Evolutionary conservation across 2,888 invertebrate species (phyloP).

Genomic region (Leuctra nigra): DNA sequence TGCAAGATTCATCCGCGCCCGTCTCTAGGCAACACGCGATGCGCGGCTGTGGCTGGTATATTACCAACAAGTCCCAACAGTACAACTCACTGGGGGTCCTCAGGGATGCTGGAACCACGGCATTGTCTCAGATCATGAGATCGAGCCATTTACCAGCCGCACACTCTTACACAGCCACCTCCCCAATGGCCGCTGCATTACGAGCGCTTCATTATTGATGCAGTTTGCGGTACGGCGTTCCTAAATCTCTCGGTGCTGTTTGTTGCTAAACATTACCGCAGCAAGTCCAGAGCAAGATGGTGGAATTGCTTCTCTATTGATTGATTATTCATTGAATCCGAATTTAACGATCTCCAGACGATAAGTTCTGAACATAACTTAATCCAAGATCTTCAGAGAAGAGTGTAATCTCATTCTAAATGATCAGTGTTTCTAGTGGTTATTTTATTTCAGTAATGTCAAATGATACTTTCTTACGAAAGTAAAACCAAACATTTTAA

Average conservation of each 20-base stretch:
- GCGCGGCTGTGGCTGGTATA: background rate
- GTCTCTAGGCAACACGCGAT: too few species aligned
- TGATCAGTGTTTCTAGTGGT: too few species aligned
- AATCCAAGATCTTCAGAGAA: too few species aligned
- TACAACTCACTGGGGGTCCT: constrained; percentile 1
- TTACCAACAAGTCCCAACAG: constrained; percentile 1
- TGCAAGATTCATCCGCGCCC: too few species aligned
- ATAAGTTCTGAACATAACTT: too few species aligned
- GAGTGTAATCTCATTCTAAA: too few species aligned
- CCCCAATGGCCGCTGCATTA: background rate
- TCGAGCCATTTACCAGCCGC: constrained; percentile 2
- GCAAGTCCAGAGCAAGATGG: background rate
- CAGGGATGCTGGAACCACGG: background rate
- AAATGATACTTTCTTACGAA: too few species aligned
- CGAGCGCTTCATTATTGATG: constrained; percentile 1
- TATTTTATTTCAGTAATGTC: too few species aligned
- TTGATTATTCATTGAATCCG: too few species aligned
- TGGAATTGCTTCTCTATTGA: too few species aligned
- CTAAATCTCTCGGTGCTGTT: constrained; percentile 7
- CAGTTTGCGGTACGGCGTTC: background rate
- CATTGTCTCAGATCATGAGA: constrained; percentile 11
- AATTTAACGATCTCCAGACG: too few species aligned
- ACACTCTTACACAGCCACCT: background rate
- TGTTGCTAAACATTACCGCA: background rate
- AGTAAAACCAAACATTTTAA: too few species aligned